Conservation (phyloP, 2,888 invertebrate genomes). For the Hypselothyrea guttata region DNA sequence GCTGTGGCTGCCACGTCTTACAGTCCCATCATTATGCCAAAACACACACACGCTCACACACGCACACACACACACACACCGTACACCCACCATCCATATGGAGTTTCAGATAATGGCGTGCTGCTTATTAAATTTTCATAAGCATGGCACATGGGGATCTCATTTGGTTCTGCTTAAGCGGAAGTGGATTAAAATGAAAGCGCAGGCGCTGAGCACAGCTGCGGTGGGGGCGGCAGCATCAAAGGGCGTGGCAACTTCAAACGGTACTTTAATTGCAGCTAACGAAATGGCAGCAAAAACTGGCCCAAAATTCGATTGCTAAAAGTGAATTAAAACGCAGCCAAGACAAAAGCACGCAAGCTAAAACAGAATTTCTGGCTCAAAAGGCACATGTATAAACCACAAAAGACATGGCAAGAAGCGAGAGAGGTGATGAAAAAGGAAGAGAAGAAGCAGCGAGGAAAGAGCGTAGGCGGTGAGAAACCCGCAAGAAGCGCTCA, state of each 20-base stretch:
- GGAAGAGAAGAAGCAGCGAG: background rate
- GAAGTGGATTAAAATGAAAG: slow-evolving; percentile 70
- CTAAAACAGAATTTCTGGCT: slow-evolving; percentile 15
- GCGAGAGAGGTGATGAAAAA: background rate
- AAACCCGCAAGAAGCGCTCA: slow-evolving; percentile 62
- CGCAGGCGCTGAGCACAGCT: slow-evolving; percentile 8
- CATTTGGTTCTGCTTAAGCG: slow-evolving; percentile 47
- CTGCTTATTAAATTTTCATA: slow-evolving; percentile 73
- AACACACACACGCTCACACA: slow-evolving; percentile 11
- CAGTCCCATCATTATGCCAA: slow-evolving; percentile 32
- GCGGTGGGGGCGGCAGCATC: no score
- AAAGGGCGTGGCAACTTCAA: slow-evolving; percentile 45
- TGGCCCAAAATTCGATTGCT: slow-evolving; percentile 68
- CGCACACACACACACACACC: slow-evolving; percentile 1
- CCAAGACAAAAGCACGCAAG: slow-evolving; percentile 41
- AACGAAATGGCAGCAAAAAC: slow-evolving; percentile 53
- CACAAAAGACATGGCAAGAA: background rate
- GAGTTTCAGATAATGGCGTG: slow-evolving; percentile 44
- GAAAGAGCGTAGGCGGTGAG: slow-evolving; percentile 5
- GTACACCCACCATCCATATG: slow-evolving; percentile 14
- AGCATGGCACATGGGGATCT: slow-evolving; percentile 45
- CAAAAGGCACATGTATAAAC: slow-evolving; percentile 37
- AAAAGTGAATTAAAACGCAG: slow-evolving; percentile 62
- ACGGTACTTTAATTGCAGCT: slow-evolving; percentile 57
- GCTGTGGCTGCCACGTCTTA: slow-evolving; percentile 27